Evolutionary conservation across 2,888 invertebrate species (phyloP), one percentile per base, ranked within the genome.

Genomic region (Argyresthia albistria): DNA sequence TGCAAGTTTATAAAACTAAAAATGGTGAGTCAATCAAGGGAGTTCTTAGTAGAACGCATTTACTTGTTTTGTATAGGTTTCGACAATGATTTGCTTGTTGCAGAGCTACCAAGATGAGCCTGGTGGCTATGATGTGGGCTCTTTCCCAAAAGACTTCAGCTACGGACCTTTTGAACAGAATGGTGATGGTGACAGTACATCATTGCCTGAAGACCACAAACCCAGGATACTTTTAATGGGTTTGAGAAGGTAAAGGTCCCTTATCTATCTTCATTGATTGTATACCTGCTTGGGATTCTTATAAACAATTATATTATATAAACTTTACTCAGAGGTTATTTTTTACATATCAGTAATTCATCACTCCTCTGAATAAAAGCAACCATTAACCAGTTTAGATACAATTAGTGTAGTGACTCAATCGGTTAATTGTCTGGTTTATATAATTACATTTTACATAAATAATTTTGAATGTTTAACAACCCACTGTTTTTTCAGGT

Each of bases 151-250:
- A 76, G 95, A 96, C 72, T 97, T 96, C 82, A 96, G 95, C 46
- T 98, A 97, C 77, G 95, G 96, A 1, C 92, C 93, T 10, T 96
- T 95, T 67, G 96, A 96, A 71, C 95, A 93, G 54, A 95, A 95
- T 66, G 92, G 90, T 47, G 93, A 93, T 63, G 91, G 91, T 43
- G 88, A 88, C 61, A 89, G 74, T 60, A 79, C 89, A 46, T 89
- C 90, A 49, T 71, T 90, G 54, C 89, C 90, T 48, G 91, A 92
- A 51, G 95, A 96, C 68, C 93, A 94, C 62, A 98, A 97, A 75
- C 98, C 98, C 48, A 91, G 97, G 62, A 98, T 98, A 68, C 88
- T 98, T 39, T 84, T 98, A 25, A 98, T 98, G 98, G 98, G 98
- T 3, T 88, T 98, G 12, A 89, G 97, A 74, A 93, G 96, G 95